Base-by-base conservation (phyloP, 2,113 vertebrate genomes). In the Embiotoca jacksoni region DNA sequence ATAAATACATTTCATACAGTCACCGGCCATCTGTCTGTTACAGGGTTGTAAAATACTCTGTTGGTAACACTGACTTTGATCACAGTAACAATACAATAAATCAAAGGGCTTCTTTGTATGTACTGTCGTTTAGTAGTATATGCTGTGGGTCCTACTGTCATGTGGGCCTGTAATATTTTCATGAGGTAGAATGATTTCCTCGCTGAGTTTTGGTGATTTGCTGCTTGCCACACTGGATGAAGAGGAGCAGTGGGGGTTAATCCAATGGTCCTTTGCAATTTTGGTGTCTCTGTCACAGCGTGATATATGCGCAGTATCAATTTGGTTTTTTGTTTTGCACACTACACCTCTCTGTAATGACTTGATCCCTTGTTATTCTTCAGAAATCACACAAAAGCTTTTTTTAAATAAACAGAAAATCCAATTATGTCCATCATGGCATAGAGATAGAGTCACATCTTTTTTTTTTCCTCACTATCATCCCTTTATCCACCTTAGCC, bases 1-100 rank as follows among this genome's bases (percentile, higher is more conserved):
- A 93, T 95, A 92, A 93, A 94, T 94, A 92, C 70, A 92, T 92
- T 93, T 91, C 80, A 91, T 93, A 93, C 91, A 87, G 91, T 92
- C 83, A 92, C 83, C 63, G 84, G 70, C 91, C 93, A 93, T 88
- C 83, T 88, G 88, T 80, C 84, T 62, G 71, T 81, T 91, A 75
- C 5, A 15, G 56, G 75, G 84, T 83, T 83, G 75, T 91, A 88
- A 90, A 92, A 75, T 14, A 76, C 68, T 84, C 56, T 56, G 32
- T 71, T 72, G 59, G 75, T 72, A 88, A 80, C 74, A 76, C 23
- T 75, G 60, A 81, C 84, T 85, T 87, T 87, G 85, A 90, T 88
- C 84, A 86, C 79, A 78, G 68, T 69, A 55, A 69, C 81, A 85
- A 81, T 81, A 73, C 68, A 81, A 86, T 87, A 82, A 91, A 89